A percentile compares a stretch with the other conserved stretches of the same genome.
Evolutionary conservation across 2,113 vertebrate genomes (phyloP).

Genomic region (Tylochromis polylepis): DNA sequence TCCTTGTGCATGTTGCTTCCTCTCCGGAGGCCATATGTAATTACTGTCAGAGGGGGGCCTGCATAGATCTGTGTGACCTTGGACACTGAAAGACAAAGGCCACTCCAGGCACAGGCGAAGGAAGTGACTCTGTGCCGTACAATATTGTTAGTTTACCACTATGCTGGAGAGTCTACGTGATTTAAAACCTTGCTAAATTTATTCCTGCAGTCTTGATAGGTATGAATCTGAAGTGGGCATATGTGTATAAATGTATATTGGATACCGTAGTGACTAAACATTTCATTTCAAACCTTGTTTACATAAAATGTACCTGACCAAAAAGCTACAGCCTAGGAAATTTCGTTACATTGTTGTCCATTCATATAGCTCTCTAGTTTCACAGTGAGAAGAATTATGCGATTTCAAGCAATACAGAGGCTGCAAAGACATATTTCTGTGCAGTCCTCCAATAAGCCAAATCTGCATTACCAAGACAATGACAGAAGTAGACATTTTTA

Average conservation of each 20-base stretch:
- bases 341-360: not conserved
- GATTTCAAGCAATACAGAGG: not conserved
- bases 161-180: not conserved
- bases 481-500: not conserved
- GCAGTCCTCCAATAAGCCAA: not conserved
- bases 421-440: not conserved
- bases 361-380: not conserved
- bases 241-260: not conserved
- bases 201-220: not conserved
- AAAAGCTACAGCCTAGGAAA: not conserved
- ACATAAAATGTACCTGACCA: not conserved
- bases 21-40: conserved; percentile 67
- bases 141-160: not conserved
- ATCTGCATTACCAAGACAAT: not conserved
- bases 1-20: conserved; percentile 20
- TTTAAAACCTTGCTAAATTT: conserved; percentile 28
- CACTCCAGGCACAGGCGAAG: conserved; percentile 25
- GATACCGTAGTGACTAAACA: not conserved
- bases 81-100: conserved; percentile 52
- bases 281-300: not conserved
- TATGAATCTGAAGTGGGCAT: not conserved
- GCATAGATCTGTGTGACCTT: conserved; percentile 65
- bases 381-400: not conserved
- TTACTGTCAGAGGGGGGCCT: conserved; percentile 66
- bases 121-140: conserved; percentile 2